Conservation (phyloP, 2,113 vertebrate species). For the Cynopterus brachyotis region DNA sequence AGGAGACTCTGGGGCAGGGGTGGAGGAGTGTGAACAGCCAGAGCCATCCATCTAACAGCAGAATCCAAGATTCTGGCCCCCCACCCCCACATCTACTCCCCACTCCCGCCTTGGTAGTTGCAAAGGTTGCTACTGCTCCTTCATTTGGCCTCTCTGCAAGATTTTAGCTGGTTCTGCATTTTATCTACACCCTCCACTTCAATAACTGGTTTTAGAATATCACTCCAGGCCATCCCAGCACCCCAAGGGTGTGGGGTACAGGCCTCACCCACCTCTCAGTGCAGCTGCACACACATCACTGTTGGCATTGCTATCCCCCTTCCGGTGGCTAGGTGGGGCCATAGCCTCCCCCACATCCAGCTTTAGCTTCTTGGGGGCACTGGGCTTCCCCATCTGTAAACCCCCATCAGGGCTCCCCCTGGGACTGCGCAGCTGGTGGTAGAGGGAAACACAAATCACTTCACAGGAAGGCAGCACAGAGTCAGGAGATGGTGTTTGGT, state of each 20-base stretch:
- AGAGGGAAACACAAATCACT: background rate
- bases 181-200: background rate
- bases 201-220: background rate
- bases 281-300: slow-evolving; percentile 89
- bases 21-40: background rate
- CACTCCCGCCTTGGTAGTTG: background rate
- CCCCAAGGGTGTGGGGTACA: background rate
- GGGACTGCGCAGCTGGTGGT: slow-evolving; percentile 59
- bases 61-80: background rate
- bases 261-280: slow-evolving; percentile 83
- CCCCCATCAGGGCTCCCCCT: slow-evolving; percentile 48
- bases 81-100: too few species aligned
- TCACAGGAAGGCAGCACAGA: background rate
- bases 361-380: slow-evolving; percentile 81
- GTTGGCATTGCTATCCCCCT: slow-evolving; percentile 89
- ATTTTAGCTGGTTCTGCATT: background rate
- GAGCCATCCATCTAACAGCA: background rate
- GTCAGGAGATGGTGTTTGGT: background rate
- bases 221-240: background rate
- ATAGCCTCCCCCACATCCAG: slow-evolving; percentile 62
- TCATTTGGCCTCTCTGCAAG: background rate
- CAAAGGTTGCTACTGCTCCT: background rate
- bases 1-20: background rate
- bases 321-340: slow-evolving; percentile 80
- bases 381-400: slow-evolving; percentile 75